A percentile compares a stretch with the other conserved stretches of the same genome.
phyloP scores from a whole-genome alignment of 2,797 vertebrate species.

The Spizella passerina region DNA sequence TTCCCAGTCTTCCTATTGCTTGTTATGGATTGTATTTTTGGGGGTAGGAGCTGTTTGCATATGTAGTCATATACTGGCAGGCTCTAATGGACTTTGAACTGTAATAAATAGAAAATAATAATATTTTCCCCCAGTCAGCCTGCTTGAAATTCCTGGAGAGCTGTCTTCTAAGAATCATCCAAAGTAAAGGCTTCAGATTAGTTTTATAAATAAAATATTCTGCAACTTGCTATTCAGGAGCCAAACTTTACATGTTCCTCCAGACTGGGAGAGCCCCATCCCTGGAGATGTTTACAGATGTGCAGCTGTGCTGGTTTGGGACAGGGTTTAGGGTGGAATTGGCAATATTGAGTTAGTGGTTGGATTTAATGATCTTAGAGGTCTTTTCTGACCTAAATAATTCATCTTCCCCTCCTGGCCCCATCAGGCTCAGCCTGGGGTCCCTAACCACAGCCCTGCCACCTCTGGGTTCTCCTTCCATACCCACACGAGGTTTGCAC shows the following conservation, averaged over 20 bases:
- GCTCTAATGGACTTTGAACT: background rate
- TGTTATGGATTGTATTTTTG: background rate
- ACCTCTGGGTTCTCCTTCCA: background rate
- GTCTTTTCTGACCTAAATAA: background rate
- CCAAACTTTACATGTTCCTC: background rate
- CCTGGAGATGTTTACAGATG: background rate
- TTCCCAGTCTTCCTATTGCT: rapidly evolving
- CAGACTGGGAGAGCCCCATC: background rate
- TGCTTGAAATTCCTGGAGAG: background rate
- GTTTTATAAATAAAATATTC: background rate
- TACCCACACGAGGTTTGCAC: rapidly evolving
- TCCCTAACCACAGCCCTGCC: background rate
- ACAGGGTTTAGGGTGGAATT: background rate
- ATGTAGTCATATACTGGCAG: background rate
- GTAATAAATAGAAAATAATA: background rate
- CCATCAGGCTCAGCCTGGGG: background rate
- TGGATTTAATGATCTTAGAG: background rate
- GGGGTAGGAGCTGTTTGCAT: background rate
- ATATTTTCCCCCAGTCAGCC: background rate
- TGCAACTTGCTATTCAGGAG: background rate
- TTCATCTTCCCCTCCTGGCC: background rate
- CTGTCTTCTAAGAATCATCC: background rate
- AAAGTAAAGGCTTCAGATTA: background rate
- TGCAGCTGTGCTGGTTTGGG: background rate
- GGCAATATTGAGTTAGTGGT: background rate